Evolutionary conservation across 2,888 invertebrate species (phyloP), one percentile per base, ranked within the genome.

Genomic region (Netelia virgata): DNA sequence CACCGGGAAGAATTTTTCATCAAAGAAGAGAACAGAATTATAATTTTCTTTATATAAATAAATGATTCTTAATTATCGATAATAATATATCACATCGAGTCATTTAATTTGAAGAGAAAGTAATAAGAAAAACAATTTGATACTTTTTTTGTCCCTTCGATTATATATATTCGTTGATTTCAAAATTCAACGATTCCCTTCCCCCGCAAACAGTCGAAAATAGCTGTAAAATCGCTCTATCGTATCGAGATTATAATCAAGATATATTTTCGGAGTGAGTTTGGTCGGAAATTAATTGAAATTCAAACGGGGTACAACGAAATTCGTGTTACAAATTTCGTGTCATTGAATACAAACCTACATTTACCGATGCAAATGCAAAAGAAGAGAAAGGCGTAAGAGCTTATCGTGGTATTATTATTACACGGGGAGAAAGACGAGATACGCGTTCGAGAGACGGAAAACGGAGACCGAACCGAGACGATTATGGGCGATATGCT

Each of bases 401-500:
- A 66, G 57, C 16, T 41, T 68, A 43, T 57, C 66, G 43, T 59
- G n/a, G 18, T 23, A 14, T 50, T 68, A 68, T 68, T 68, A 68
- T 64, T 64, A 16, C 16, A 64, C 64, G 14, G 5, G 47, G 9
- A 36, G 5, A 36, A 36, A 36, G 36, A 36, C 36, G 36, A 36
- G 36, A 36, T 36, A 6, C 36, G 28, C 28, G 28, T 28, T 28
- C 28, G 36, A 36, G 36, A 36, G 36, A 36, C 36, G 36, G 36
- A 36, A 36, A 64, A 41, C 43, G 36, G 18, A 77, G 28, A 41
- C 16, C 68, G 18, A 23, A 69, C 43, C 16, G 68, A 57, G n/a
- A 11, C 36, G 70, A 50, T 78, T 69, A 78, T 70, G 63, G 61
- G 16, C 53, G 53, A 53, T 70, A 78, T 78, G 69, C 77, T 70